A percentile compares a stretch with the other conserved stretches of the same genome.
These are phyloP conservation scores for Hippocampus kuda DNA, from an alignment of 2,797 vertebrate genomes.

Conservation along the genomic window DNA sequence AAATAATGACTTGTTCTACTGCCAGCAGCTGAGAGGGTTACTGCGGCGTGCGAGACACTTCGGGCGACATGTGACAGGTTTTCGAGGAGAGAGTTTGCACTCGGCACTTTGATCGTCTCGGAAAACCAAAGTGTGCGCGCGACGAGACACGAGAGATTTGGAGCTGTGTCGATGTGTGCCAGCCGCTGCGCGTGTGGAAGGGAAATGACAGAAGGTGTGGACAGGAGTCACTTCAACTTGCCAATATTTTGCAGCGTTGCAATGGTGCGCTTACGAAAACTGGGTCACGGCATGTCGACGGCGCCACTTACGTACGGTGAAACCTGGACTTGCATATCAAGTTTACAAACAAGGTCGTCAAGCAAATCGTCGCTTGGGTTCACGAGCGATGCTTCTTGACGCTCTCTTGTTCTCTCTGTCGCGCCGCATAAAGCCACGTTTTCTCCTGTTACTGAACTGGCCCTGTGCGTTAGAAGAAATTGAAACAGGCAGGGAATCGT, in stretches of 20 bases:
- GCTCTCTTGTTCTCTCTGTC: no score
- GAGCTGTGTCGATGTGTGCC: conserved; percentile 33
- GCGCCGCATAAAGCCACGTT: no score
- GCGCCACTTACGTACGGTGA: neutral
- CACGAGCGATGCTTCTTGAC: no score
- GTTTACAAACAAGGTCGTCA: no score
- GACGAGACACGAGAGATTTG: conserved; percentile 55
- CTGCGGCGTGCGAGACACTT: conserved; percentile 55
- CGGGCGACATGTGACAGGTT: conserved; percentile 61
- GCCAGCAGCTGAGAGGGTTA: conserved; percentile 55
- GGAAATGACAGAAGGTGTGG: conserved; percentile 53
- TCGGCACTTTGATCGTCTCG: conserved; percentile 60
- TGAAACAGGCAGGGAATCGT: neutral
- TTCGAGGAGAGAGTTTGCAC: conserved; percentile 58
- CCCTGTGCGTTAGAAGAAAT: neutral
- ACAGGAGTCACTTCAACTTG: conserved; percentile 51
- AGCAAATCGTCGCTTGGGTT: no score
- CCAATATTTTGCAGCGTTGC: conserved; percentile 45
- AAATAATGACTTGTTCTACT: conserved; percentile 67
- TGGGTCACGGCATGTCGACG: neutral
- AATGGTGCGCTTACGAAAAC: conserved; percentile 28
- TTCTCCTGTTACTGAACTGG: no score
- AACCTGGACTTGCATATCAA: no score
- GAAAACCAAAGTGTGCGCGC: conserved; percentile 61
- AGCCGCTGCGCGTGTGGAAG: conserved; percentile 28